These are phyloP conservation scores for Acrobasis repandana DNA, from an alignment of 2,888 invertebrate genomes.

Conservation along the genomic window DNA sequence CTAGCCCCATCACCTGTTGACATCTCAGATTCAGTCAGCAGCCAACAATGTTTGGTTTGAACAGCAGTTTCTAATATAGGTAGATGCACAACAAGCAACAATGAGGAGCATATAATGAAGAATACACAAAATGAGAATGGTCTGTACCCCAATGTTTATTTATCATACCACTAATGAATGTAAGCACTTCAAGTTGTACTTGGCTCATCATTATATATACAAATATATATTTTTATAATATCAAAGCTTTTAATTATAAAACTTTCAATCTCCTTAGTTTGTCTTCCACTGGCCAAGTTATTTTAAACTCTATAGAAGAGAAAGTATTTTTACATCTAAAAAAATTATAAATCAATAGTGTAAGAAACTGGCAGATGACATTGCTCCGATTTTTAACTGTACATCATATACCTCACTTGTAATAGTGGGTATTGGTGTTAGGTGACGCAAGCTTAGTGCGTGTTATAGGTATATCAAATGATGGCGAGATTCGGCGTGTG, in stretches of 20 bases:
- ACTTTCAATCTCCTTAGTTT: neutral
- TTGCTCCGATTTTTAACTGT: too few species aligned
- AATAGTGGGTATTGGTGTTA: too few species aligned
- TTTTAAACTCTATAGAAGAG: neutral
- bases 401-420: too few species aligned
- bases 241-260: neutral
- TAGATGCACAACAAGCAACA: neutral
- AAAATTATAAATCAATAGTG: neutral
- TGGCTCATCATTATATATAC: slow-evolving; percentile 27
- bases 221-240: neutral
- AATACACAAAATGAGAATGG: slow-evolving; percentile 25
- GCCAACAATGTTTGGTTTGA: too few species aligned
- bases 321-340: neutral
- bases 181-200: slow-evolving; percentile 39
- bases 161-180: slow-evolving; percentile 34
- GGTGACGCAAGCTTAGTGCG: too few species aligned
- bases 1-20: too few species aligned
- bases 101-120: neutral
- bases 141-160: slow-evolving; percentile 24
- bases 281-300: neutral
- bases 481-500: too few species aligned
- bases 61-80: neutral
- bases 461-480: too few species aligned
- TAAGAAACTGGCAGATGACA: neutral
- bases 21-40: too few species aligned